Base-by-base conservation (phyloP, 2,888 invertebrate species). In the Lithosia quadra region DNA sequence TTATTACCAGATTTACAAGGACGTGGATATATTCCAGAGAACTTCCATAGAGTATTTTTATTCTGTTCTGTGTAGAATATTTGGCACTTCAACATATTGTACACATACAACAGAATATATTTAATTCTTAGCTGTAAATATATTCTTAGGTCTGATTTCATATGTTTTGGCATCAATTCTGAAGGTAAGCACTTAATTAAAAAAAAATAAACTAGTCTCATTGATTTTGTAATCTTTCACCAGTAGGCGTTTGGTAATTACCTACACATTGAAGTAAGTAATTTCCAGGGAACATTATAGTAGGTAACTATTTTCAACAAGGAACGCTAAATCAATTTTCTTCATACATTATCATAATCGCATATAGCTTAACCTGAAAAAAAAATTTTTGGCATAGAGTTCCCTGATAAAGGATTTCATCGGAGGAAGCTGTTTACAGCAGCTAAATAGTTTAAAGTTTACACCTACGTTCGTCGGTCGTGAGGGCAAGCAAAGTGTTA, bases 121-220 rank as follows among this genome's bases (percentile, higher is more conserved):
- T 57, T 24, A 67, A 24, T 63, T 56, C 57, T 36, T 63, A 68
- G 63, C 59, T 59, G 33, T 63, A 63, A 28, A 39, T 68, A 60
- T 68, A 68, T 68, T 68, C 64, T 55, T 64, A 68, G 60, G 28
- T 60, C 28, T 68, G 68, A 68, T 68, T 68, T 68, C 64, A 68
- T 64, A 13, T 22, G 22, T 53, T 34, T 68, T 64, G 60, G 68
- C 64, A 64, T 55, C 53, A 22, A 28, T 60, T 28, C 9, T 34
- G 8, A 33, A 15, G 13, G n/a, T 63, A 62, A n/a, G 9, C n/a
- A 8, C 18, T 49, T 49, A 9, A n/a, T n/a, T n/a, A n/a, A n/a
- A 28, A 61, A 62, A 62, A 62, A 62, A 24, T 22, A 9, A 18
- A 21, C 21, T 36, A 22, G 39, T 24, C 0, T 60, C 21, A 9